Evolutionary conservation across 2,113 vertebrate species (phyloP).

Genomic region (Rattus rattus): DNA sequence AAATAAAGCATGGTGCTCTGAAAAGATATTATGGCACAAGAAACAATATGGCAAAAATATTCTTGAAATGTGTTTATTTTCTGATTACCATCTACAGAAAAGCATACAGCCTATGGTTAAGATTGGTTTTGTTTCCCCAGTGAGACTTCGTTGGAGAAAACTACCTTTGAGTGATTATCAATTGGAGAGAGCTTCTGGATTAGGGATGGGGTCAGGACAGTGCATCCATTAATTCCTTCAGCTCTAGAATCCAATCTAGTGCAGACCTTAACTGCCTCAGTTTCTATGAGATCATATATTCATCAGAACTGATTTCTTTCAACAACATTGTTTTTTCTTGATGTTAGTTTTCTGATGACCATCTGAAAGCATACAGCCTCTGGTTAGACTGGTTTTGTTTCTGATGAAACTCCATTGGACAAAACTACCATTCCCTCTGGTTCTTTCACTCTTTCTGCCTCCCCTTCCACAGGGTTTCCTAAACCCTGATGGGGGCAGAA

Average conservation of each 20-base stretch:
- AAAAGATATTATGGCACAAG: background rate
- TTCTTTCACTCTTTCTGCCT: background rate
- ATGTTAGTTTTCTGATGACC: background rate
- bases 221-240: background rate
- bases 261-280: background rate
- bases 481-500: background rate
- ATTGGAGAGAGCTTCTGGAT: background rate
- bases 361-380: too few species aligned
- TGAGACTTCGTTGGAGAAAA: background rate
- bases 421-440: background rate
- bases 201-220: background rate
- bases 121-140: background rate
- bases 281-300: background rate
- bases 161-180: background rate
- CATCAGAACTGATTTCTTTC: background rate
- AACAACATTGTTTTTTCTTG: background rate
- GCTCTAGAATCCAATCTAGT: background rate
- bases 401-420: too few species aligned
- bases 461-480: background rate
- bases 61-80: background rate
- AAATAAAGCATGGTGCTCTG: background rate
- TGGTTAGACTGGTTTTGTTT: too few species aligned
- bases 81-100: background rate
- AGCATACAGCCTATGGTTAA: background rate
- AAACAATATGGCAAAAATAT: background rate